phyloP scores from a whole-genome alignment of 2,888 invertebrate species.

The Poecilobothrus nobilitatus region DNA sequence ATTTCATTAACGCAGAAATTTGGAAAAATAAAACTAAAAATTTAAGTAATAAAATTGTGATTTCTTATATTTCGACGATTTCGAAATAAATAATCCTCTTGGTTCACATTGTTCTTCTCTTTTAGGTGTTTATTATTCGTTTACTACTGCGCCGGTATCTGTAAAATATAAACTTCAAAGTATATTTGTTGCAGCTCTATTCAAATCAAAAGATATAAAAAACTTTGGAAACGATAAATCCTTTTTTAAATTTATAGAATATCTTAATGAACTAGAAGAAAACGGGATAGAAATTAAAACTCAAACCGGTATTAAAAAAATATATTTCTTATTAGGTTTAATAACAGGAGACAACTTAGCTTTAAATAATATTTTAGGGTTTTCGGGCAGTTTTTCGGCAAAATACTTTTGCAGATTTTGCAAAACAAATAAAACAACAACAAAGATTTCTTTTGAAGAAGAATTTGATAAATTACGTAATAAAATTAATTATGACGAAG shows the following conservation, averaged over 20 bases:
- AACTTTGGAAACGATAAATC: constrained; percentile 18
- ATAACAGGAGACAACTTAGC: constrained; percentile 20
- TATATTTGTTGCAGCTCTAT: neutral
- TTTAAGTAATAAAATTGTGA: neutral
- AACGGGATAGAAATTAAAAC: constrained; percentile 11
- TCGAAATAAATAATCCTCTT: neutral
- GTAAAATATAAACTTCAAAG: neutral
- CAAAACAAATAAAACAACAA: constrained; percentile 9
- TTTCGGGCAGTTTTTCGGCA: constrained; percentile 15
- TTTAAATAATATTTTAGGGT: constrained; percentile 16
- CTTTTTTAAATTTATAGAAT: constrained; percentile 11
- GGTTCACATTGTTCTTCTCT: neutral
- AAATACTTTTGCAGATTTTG: constrained; percentile 19
- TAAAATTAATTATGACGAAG: neutral
- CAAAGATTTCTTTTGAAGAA: neutral
- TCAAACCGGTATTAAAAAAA: neutral
- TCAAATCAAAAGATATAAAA: constrained; percentile 12
- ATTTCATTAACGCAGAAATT: neutral
- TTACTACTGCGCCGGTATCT: neutral
- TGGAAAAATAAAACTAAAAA: neutral
- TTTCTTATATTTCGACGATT: too few species aligned
- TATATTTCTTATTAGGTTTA: constrained; percentile 16
- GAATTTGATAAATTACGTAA: neutral
- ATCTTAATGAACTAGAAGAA: constrained; percentile 14
- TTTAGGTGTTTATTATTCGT: neutral